Evolutionary conservation across 2,113 vertebrate genomes (phyloP).

Genomic region (Patagioenas fasciata): DNA sequence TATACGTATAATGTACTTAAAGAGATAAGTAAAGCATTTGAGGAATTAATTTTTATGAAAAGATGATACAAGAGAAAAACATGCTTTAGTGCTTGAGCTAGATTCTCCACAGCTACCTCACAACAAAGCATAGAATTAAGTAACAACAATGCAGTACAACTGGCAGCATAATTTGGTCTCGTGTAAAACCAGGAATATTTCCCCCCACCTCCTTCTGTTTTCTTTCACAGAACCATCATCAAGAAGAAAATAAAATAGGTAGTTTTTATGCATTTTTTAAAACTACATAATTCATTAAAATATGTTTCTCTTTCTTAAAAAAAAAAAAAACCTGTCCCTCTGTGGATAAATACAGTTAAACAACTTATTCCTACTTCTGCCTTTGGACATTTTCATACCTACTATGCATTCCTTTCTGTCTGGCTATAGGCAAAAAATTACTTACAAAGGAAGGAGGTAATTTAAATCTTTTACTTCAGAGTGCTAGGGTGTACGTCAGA

Average conservation of each 20-base stretch:
- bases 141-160: neutral
- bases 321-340: neutral
- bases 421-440: conserved; percentile 11
- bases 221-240: neutral
- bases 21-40: neutral
- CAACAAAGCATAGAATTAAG: neutral
- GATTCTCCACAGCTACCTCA: neutral
- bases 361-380: neutral
- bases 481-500: neutral
- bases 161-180: neutral
- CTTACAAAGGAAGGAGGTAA: conserved; percentile 21
- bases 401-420: conserved; percentile 13
- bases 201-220: neutral
- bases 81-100: neutral
- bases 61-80: neutral
- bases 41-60: neutral
- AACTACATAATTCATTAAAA: neutral
- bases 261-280: neutral
- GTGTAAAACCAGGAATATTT: neutral
- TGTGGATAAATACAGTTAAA: neutral
- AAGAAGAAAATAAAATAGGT: neutral
- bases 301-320: neutral
- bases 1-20: too few species aligned
- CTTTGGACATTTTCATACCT: neutral
- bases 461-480: conserved; percentile 39